These are phyloP conservation scores for Apolygus lucorum DNA, from an alignment of 1,140 invertebrate species.

Conservation along the genomic window DNA sequence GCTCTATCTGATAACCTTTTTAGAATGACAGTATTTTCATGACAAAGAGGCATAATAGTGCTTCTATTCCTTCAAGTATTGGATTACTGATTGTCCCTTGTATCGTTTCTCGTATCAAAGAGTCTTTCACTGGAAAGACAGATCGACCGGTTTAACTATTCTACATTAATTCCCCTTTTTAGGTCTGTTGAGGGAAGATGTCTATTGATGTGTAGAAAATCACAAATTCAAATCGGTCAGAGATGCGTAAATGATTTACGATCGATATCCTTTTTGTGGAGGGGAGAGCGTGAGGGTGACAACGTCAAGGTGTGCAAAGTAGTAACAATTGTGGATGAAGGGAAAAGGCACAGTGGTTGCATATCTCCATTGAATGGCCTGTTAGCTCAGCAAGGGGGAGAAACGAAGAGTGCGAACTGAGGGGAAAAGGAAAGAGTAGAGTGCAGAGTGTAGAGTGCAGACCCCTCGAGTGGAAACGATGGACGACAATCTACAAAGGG, in stretches of 20 bases:
- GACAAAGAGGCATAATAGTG: too few relatives aligned
- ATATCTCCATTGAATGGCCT: constrained; percentile 19
- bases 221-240: not conserved
- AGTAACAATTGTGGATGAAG: not conserved
- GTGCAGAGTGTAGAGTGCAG: not conserved
- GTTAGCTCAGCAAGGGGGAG: constrained; percentile 30
- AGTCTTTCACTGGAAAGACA: too few relatives aligned
- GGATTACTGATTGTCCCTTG: too few relatives aligned
- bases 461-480: not conserved
- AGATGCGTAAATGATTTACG: not conserved
- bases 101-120: too few relatives aligned
- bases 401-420: too few relatives aligned
- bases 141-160: too few relatives aligned
- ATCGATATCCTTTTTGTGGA: not conserved
- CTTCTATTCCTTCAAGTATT: too few relatives aligned
- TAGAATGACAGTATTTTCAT: too few relatives aligned
- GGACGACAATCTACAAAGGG: not conserved
- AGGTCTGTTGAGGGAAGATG: too few relatives aligned
- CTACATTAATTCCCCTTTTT: too few relatives aligned
- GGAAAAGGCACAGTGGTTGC: not conserved
- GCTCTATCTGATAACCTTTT: too few relatives aligned
- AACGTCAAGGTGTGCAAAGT: not conserved
- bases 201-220: too few relatives aligned
- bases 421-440: not conserved
- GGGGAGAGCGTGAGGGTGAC: not conserved